Evolutionary conservation across 1,140 invertebrate genomes (phyloP), one percentile per base, ranked within the genome.

Genomic region (Apis florea): DNA sequence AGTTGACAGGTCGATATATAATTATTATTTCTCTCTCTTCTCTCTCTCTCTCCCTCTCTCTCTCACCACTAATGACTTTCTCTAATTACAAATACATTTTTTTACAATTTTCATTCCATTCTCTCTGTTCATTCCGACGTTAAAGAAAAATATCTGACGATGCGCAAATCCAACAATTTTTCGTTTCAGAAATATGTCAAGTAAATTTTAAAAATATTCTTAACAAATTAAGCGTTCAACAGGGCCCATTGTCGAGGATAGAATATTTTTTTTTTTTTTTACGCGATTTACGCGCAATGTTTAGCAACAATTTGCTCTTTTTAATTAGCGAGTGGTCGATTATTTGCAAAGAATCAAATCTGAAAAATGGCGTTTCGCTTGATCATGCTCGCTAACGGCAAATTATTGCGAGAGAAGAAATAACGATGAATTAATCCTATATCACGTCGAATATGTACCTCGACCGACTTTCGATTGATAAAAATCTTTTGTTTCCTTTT

Each of bases 61-160:
- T 26, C 67, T 26, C 31, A 19, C 40, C 56, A 24, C 75, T 83
- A 83, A 56, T 61, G 54, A 83, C n/a, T 56, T n/a, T 78, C 75
- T 59, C 75, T 59, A 68, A 69, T 73, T 47, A n/a, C 31, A 53
- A 47, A 24, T 70, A 26, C 54, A 58, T 79, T 83, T 79, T 77
- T 68, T 79, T 69, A 69, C 70, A 74, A 47, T 21, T 53, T n/a
- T 24, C 40, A 21, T 13, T 31, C 66, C 66, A 51, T 73, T 58
- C 69, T 51, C 61, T 8, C 47, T 56, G 26, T 56, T 68, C 75
- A 77, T 53, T 49, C n/a, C n/a, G 13, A 9, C 47, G 6, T 40
- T 26, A 59, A 59, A 59, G 21, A 51, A 59, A 78, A 47, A 49
- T 59, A 31, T 64, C 12, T 12, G n/a, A 6, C n/a, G 26, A 64